Base-by-base conservation (phyloP, 2,888 invertebrate genomes). In the Noctua comes region DNA sequence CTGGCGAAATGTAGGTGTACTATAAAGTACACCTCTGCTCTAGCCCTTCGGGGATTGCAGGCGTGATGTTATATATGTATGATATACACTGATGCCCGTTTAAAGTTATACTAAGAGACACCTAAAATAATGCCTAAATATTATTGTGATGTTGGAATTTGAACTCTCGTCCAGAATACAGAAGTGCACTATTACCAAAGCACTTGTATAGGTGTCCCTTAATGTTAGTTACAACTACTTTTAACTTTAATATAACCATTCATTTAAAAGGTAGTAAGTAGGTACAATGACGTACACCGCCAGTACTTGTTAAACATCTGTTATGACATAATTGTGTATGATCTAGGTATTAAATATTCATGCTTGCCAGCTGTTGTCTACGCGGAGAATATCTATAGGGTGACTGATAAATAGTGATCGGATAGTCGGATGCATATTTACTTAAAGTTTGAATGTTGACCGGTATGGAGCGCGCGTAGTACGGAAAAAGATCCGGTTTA, bases 281-380 rank as follows among this genome's bases (percentile, higher is more conserved):
- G 57, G 27, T 40, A 69, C n/a, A 70, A 51, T 68, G 21, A 40
- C 54, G 64, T 54, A 68, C 65, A 54, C 57, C 27, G 21, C 10
- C 59, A 43, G 40, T 73, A 59, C 54, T 77, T 73, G 27, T 73
- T 40, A 57, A 76, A 78, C 88, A 82, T 68, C 79, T 78, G 83
- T 82, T 76, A 65, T 59, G 24, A 66, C 31, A 31, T 73, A 64
- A 77, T 73, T 78, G 62, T 79, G 65, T 83, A 65, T 83, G 31
- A 65, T 36, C 72, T 73, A 69, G 54, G 43, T 54, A 75, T n/a
- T 13, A 13, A 72, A 46, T 46, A 64, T 66, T 51, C 48, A 13
- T 77, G 79, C 66, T 46, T 68, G 48, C 79, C 86, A 83, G 59
- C 75, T 86, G 86, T 80, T 69, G 48, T 40, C n/a, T 16, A 75